Conservation (phyloP, 2,888 invertebrate genomes). For the Orthosia gracilis region DNA sequence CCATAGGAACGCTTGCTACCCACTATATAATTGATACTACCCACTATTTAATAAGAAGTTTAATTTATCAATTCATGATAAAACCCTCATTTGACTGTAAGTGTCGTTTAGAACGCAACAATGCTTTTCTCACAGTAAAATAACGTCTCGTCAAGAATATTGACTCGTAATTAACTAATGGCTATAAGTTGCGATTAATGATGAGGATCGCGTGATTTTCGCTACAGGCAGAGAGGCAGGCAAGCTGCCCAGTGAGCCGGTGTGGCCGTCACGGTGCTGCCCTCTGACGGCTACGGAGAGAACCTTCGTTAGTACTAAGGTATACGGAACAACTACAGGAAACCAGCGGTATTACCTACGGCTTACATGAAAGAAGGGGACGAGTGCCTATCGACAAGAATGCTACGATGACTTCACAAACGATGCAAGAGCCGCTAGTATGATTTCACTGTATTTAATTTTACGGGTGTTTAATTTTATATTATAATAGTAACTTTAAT, state of each 20-base stretch:
- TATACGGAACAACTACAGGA: too few species aligned
- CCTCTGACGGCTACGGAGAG: not conserved
- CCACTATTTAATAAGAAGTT: too few species aligned
- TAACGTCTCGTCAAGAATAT: conserved; percentile 30
- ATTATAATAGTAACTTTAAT: not conserved
- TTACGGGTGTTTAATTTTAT: too few species aligned
- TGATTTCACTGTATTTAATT: not conserved
- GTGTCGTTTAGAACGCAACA: conserved; percentile 21
- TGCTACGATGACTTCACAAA: not conserved
- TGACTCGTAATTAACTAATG: conserved; percentile 42
- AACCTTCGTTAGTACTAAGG: not conserved
- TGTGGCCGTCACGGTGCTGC: conserved; percentile 14
- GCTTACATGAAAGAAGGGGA: not conserved
- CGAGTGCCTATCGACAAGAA: not conserved
- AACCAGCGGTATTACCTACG: not conserved
- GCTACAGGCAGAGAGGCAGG: conserved; percentile 14
- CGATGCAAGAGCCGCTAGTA: not conserved
- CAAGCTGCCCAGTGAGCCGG: conserved; percentile 1
- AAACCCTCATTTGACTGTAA: conserved; percentile 14
- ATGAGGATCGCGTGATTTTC: conserved; percentile 52
- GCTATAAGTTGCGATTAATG: conserved; percentile 35
- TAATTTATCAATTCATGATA: not conserved
- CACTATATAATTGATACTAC: too few species aligned
- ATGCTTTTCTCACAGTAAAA: conserved; percentile 42
- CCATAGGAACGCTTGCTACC: not conserved